These are phyloP conservation scores for Tortrix viridana DNA, from an alignment of 2,888 invertebrate species.

Conservation along the genomic window DNA sequence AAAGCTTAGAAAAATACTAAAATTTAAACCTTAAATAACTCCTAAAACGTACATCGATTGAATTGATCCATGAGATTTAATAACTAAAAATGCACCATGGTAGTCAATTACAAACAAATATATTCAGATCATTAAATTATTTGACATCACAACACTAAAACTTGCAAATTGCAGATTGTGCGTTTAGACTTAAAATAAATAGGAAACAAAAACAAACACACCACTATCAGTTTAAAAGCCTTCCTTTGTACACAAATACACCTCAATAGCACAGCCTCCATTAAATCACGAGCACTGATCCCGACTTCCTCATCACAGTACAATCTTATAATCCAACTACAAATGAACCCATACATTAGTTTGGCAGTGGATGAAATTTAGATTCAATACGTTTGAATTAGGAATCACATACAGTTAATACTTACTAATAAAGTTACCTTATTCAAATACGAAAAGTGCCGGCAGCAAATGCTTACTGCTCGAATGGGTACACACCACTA, in stretches of 20 bases:
- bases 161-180: constrained; percentile 7
- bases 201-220: constrained; percentile 31
- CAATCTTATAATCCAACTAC: constrained; percentile 64
- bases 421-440: constrained; percentile 74
- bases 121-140: constrained; percentile 6
- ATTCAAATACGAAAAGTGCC: constrained; percentile 68
- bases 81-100: constrained; percentile 18
- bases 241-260: constrained; percentile 19
- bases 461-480: constrained; percentile 61
- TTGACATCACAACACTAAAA: constrained; percentile 7
- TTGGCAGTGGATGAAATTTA: constrained; percentile 70
- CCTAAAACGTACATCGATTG: constrained; percentile 48
- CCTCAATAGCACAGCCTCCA: constrained; percentile 38
- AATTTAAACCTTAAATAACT: constrained; percentile 51
- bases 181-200: constrained; percentile 22
- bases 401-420: constrained; percentile 82
- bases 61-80: constrained; percentile 22
- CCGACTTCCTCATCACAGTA: constrained; percentile 47
- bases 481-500: constrained; percentile 30
- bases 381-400: constrained; percentile 64
- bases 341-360: constrained; percentile 52
- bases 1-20: constrained; percentile 58
- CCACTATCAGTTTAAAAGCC: constrained; percentile 25
- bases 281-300: constrained; percentile 31
- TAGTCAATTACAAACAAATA: constrained; percentile 22